These are phyloP conservation scores for Anarrhichthys ocellatus DNA, from an alignment of 2,113 vertebrate species.

Conservation along the genomic window DNA sequence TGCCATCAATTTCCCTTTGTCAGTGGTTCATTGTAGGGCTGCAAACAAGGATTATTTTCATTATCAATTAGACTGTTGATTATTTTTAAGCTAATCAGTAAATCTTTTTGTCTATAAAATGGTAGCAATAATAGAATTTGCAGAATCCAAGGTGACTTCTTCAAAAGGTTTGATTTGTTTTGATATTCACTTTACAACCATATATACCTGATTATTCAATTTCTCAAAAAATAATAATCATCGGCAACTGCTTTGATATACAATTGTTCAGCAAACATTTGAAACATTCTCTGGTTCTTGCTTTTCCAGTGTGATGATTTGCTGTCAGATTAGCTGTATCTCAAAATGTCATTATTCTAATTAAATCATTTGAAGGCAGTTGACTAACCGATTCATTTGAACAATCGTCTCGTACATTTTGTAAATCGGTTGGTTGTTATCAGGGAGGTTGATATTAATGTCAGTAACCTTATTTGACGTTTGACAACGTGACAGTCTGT, in stretches of 20 bases:
- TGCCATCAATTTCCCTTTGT: not conserved
- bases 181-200: not conserved
- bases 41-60: not conserved
- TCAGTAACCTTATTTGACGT: not conserved
- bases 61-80: not conserved
- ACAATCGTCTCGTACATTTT: not conserved
- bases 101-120: not conserved
- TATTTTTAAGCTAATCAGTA: not conserved
- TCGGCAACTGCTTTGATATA: not conserved
- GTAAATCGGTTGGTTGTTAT: not conserved
- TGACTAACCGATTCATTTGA: not conserved
- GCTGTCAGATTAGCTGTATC: not conserved
- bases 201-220: not conserved
- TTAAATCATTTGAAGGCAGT: not conserved
- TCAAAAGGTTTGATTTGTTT: not conserved
- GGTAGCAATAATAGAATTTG: not conserved
- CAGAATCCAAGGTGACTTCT: not conserved
- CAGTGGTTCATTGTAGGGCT: not conserved
- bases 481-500: conserved; percentile 1
- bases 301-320: not conserved
- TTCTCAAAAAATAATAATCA: too few relatives aligned
- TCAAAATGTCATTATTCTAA: not conserved
- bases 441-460: not conserved
- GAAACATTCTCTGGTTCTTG: not conserved
- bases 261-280: not conserved